A percentile compares a stretch with the other conserved stretches of the same genome.
Evolutionary conservation across 92 coral and sea anemone genomes (phyloP).

Genomic region (Montipora capitata): DNA sequence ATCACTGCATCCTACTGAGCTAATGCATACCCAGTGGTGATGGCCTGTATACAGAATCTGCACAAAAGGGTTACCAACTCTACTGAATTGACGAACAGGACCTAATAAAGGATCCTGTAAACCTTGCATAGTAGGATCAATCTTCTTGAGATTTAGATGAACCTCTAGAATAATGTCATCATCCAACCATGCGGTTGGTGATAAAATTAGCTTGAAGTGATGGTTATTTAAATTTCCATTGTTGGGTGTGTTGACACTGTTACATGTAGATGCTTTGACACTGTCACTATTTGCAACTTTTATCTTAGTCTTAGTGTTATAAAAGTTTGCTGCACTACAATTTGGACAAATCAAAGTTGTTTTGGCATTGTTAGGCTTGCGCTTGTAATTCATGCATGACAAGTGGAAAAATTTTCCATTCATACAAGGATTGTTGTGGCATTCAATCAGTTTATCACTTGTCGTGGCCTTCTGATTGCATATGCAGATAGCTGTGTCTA

Average conservation of each 20-base stretch:
- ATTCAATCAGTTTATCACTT: slow-evolving; percentile 65
- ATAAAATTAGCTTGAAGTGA: slow-evolving; percentile 32
- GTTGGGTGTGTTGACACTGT: slow-evolving; percentile 33
- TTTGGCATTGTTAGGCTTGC: slow-evolving; percentile 58
- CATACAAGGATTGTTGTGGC: slow-evolving; percentile 47
- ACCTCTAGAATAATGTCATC: slow-evolving; percentile 65
- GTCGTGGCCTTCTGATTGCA: slow-evolving; percentile 52
- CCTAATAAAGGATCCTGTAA: slow-evolving; percentile 55
- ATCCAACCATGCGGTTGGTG: slow-evolving; percentile 55
- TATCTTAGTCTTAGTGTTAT: slow-evolving; percentile 36
- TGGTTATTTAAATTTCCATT: slow-evolving; percentile 27
- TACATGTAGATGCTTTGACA: slow-evolving; percentile 3
- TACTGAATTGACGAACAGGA: slow-evolving; percentile 49
- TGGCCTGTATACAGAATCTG: slow-evolving; percentile 67
- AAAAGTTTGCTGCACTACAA: slow-evolving; percentile 58
- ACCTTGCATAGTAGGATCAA: slow-evolving; percentile 26
- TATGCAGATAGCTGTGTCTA: slow-evolving; percentile 28
- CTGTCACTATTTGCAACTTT: slow-evolving; percentile 34
- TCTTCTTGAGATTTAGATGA: slow-evolving; percentile 47
- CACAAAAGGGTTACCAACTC: slow-evolving; percentile 50
- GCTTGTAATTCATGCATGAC: slow-evolving; percentile 60
- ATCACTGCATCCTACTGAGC: too few relatives aligned
- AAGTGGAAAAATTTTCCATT: slow-evolving; percentile 68
- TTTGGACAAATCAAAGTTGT: slow-evolving; percentile 70
- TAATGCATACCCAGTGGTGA: neutral